These are phyloP conservation scores for Aspiorhynchus laticeps DNA, from an alignment of 2,113 vertebrate species.

Conservation along the genomic window DNA sequence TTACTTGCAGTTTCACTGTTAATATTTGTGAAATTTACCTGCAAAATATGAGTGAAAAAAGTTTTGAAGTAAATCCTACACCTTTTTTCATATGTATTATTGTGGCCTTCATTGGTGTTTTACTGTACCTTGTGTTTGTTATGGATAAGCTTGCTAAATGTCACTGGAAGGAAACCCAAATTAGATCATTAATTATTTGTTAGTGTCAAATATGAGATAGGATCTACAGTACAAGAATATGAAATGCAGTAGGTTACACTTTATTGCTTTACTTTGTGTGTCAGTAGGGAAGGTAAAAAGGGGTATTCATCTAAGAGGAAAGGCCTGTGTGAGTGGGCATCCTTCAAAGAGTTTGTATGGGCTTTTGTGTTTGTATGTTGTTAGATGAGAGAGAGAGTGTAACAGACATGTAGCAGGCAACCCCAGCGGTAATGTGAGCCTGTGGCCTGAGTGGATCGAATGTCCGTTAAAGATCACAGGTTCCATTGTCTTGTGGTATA, in stretches of 20 bases:
- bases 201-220: conserved; percentile 32
- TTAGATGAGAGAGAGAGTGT: conserved; percentile 40
- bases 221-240: conserved; percentile 29
- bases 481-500: conserved; percentile 70
- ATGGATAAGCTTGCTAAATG: conserved; percentile 40
- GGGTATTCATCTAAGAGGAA: neutral
- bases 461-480: conserved; percentile 76
- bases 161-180: conserved; percentile 48
- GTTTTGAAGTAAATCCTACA: neutral
- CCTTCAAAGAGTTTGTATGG: neutral
- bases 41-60: neutral
- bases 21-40: neutral
- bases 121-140: conserved; percentile 25
- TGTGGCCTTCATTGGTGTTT: neutral
- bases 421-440: conserved; percentile 68
- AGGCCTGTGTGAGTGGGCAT: neutral
- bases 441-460: conserved; percentile 65
- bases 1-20: neutral
- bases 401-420: conserved; percentile 62
- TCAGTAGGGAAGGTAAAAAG: neutral
- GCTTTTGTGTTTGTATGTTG: conserved; percentile 21
- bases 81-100: neutral
- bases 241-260: conserved; percentile 12
- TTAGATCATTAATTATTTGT: conserved; percentile 53
- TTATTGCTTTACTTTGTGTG: conserved; percentile 34